A percentile compares a stretch with the other conserved stretches of the same genome.
phyloP scores from a whole-genome alignment of 2,113 vertebrate species.

The Alethe castanea region DNA sequence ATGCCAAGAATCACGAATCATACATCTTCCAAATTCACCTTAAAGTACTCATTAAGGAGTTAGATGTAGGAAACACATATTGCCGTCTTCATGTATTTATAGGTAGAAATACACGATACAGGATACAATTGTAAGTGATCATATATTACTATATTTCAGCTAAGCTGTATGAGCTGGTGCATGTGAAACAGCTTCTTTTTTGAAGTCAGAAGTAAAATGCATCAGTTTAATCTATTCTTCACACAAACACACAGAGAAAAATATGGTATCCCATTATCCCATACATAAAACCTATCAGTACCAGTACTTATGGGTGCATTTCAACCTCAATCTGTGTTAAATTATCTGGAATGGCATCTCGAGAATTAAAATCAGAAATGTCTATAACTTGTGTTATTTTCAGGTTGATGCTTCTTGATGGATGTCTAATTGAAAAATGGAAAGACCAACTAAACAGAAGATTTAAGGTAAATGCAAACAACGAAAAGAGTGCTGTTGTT shows the following conservation, averaged over 20 bases:
- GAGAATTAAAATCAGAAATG: not conserved
- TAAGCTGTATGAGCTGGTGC: not conserved
- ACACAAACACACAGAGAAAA: not conserved
- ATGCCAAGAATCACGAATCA: not conserved
- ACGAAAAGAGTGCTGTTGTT: not conserved
- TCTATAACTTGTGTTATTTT: not conserved
- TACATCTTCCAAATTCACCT: not conserved
- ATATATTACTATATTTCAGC: not conserved
- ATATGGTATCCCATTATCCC: not conserved
- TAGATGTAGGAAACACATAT: not conserved
- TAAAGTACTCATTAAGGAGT: not conserved
- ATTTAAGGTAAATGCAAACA: conserved; percentile 72
- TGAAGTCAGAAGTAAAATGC: not conserved
- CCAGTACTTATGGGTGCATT: not conserved
- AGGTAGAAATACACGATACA: not conserved
- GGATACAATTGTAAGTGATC: not conserved
- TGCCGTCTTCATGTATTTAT: not conserved
- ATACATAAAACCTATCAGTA: not conserved
- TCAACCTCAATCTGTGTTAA: not conserved
- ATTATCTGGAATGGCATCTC: not conserved
- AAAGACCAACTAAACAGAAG: conserved; percentile 79
- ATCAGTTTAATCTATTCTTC: not conserved
- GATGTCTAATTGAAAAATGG: conserved; percentile 83
- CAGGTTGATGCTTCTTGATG: conserved; percentile 84
- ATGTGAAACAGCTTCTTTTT: not conserved